These are phyloP conservation scores for Ibidorhyncha struthersii DNA, from an alignment of 2,113 vertebrate genomes.

Conservation along the genomic window DNA sequence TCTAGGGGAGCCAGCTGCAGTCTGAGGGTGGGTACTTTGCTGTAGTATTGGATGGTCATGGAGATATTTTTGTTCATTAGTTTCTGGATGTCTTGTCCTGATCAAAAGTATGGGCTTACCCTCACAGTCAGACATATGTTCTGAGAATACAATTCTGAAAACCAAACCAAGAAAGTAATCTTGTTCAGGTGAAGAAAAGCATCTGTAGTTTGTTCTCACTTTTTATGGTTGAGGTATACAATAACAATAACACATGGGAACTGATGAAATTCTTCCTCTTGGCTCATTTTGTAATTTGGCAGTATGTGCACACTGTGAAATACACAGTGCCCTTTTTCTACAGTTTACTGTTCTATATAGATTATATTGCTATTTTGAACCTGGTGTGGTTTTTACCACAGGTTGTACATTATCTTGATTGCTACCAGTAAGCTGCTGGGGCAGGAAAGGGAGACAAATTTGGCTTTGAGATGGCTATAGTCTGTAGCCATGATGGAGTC, in stretches of 20 bases:
- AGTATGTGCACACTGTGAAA: background rate
- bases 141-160: background rate
- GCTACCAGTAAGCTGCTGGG: background rate
- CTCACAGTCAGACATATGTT: background rate
- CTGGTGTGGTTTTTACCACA: background rate
- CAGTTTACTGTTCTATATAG: background rate
- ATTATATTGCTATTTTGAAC: background rate
- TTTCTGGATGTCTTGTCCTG: background rate
- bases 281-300: background rate
- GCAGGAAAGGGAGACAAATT: background rate
- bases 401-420: background rate
- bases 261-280: background rate
- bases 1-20: background rate
- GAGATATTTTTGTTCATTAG: background rate
- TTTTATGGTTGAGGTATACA: background rate
- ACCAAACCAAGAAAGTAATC: background rate
- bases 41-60: background rate
- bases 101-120: background rate
- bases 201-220: background rate
- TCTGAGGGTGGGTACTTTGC: background rate
- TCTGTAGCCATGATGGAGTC: background rate
- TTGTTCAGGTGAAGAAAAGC: background rate
- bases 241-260: background rate
- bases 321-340: background rate
- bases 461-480: background rate